Evolutionary conservation across 2,797 vertebrate genomes (phyloP), one percentile per base, ranked within the genome.

Genomic region (Scolopax rusticola): DNA sequence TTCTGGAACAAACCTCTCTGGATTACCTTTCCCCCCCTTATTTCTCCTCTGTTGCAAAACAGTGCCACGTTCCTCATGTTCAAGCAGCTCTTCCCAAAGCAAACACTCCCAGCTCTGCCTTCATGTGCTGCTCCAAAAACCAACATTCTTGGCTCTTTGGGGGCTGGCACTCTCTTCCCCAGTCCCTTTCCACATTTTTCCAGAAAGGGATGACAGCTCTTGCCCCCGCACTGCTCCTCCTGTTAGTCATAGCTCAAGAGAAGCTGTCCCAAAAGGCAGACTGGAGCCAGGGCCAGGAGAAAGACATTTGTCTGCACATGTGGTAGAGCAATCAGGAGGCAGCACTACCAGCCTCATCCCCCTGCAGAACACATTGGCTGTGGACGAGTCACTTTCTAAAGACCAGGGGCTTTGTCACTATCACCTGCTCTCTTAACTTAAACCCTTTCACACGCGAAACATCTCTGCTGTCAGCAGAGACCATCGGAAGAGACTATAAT

Each of bases 21-120:
- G 11, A 83, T 86, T 84, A 89, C 85, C 48, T 96, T 84, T 41
- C 24, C 77, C 70, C 33, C n/a, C 7, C 43, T 85, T 65, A 65
- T 92, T 97, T 79, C 78, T 85, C 20, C 56, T 59, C 48, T 87
- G 53, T 87, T 94, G 87, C 88, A 91, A 93, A 96, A 77, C 70
- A 65, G 45, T 91, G 93, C 89, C 96, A 93, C 45, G 15, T 96
- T 90, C 76, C 65, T 95, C 43, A n/a, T 70, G 81, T 77, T 87
- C 8, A 2, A 77, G 75, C 81, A 68, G 63, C 3, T 1, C 86
- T 82, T 90, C 93, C 91, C 91, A 90, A 94, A 74, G 90, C 94
- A 95, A 91, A 95, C 77, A 90, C 40, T 74, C 80, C 85, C 87
- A 87, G 74, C 63, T 77, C 63, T 43, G 50, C 67, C 60, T 48